Evolutionary conservation across 92 coral and sea anemone species (phyloP), one percentile per base, ranked within the genome.

Genomic region (Galaxea fascicularis): DNA sequence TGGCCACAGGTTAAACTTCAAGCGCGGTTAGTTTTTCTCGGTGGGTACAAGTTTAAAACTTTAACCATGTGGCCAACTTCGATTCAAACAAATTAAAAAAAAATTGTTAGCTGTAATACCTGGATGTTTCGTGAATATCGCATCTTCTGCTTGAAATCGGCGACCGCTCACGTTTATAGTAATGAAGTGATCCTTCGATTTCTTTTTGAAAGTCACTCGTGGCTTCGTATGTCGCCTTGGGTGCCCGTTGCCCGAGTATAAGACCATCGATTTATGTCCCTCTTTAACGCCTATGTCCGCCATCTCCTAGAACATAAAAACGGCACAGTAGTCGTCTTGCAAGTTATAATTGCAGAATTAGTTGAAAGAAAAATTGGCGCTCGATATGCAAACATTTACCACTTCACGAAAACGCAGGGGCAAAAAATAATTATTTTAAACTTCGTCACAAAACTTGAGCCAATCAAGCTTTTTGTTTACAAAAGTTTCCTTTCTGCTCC

Each of bases 161-260:
- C 94, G 91, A 20, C 99, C 99, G 74, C 99, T 97, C 11, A 97
- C 99, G 77, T 97, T 97, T 16, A 97, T 94, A 14, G 93, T 78
- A 11, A 93, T 76, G 65, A 83, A 69, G 73, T 88, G 78, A 82
- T 47, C 86, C 24, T 35, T 70, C n/a, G 17, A 18, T 25, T 35
- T 71, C 20, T 30, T 57, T 25, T 70, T 70, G 17, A 70, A 54
- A 82, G 86, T 82, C 69, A 82, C 69, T 70, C 70, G 39, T 2
- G 31, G 78, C 49, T 53, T 62, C 11, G 13, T 4, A 16, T 20
- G 57, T 16, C 13, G 25, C 28, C 30, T 58, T 22, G 45, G 71
- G 21, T 47, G 26, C 17, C n/a, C 72, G 22, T 22, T 56, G 13
- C 25, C 71, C 44, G 78, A 14, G 59, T 25, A 16, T 9, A 27